Evolutionary conservation across 2,797 vertebrate species (phyloP).

Genomic region (Acanthiza pusilla): DNA sequence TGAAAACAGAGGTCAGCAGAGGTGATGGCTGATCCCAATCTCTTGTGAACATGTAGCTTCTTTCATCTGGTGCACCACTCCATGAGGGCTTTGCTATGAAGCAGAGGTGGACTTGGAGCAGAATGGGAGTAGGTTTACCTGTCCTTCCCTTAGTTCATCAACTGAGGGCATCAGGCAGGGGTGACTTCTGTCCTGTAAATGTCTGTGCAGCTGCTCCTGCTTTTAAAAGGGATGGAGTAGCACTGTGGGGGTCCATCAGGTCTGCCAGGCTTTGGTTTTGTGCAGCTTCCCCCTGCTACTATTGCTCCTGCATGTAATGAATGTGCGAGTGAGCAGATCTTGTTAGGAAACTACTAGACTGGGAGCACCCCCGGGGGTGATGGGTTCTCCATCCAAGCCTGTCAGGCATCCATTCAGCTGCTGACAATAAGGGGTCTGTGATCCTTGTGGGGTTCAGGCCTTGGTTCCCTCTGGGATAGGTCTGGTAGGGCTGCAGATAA

Average conservation of each 20-base stretch:
- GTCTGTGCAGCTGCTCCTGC: not conserved
- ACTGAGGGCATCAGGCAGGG: not conserved
- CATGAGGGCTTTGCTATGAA: not conserved
- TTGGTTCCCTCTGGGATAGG: not conserved
- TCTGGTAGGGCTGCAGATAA: not conserved
- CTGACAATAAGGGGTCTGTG: not conserved
- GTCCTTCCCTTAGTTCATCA: not conserved
- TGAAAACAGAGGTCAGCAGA: not conserved
- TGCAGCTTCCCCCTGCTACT: not conserved
- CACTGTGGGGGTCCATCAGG: not conserved
- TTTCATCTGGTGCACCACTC: not conserved
- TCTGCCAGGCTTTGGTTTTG: not conserved
- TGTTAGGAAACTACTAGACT: not conserved
- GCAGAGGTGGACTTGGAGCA: not conserved
- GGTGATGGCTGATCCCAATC: not conserved
- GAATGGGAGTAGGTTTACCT: not conserved
- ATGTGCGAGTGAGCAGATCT: not conserved
- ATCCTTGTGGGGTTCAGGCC: not conserved
- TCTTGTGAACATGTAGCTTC: not conserved
- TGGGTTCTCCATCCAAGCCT: not conserved
- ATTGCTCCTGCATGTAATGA: fast-evolving
- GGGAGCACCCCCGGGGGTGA: not conserved
- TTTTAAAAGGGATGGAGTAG: not conserved
- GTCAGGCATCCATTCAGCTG: not conserved
- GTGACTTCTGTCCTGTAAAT: not conserved